Base-by-base conservation (phyloP, 1,140 invertebrate species). In the Saccostrea glomerata region DNA sequence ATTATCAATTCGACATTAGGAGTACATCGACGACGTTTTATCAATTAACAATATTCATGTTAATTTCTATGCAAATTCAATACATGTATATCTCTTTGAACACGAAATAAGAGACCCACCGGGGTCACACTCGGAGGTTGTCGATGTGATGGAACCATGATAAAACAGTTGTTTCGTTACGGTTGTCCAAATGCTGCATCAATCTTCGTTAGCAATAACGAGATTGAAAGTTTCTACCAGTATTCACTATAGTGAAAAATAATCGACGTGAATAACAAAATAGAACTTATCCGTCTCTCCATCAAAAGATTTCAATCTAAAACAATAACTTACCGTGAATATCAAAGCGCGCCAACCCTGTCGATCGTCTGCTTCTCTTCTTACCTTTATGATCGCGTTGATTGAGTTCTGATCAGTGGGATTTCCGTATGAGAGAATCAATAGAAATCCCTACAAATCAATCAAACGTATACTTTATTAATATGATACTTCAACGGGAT, bases 261-360 rank as follows among this genome's bases (percentile, higher is more conserved):
- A 63, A 20, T 63, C 58, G 17, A 63, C n/a, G 58, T 36, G 70
- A 77, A 77, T 77, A 25, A 36, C 23, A 77, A 77, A 77, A 77
- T 25, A 30, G 70, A 77, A 30, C 70, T 36, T 36, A 77, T 30
- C 30, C 70, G 25, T 77, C 7, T 25, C 5, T 77, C 25, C 70
- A 77, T 77, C 70, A 11, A 30, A 77, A 77, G 70, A 77, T 77
- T 77, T 30, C 70, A 77, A 77, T 77, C 70, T 77, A 77, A 77
- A 77, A 77, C 70, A 77, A 77, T 77, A 12, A 30, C 70, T 30
- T 77, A 77, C 70, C 23, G 25, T 36, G 70, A 36, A 77, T 77
- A 30, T 77, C 70, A 77, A 25, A 25, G 70, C 70, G 70, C 25
- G 70, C 70, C 70, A 77, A 77, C 25, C 70, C 70, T n/a, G 70